Evolutionary conservation across 1,140 invertebrate species (phyloP).

Genomic region (Neodiprion pinetum): DNA sequence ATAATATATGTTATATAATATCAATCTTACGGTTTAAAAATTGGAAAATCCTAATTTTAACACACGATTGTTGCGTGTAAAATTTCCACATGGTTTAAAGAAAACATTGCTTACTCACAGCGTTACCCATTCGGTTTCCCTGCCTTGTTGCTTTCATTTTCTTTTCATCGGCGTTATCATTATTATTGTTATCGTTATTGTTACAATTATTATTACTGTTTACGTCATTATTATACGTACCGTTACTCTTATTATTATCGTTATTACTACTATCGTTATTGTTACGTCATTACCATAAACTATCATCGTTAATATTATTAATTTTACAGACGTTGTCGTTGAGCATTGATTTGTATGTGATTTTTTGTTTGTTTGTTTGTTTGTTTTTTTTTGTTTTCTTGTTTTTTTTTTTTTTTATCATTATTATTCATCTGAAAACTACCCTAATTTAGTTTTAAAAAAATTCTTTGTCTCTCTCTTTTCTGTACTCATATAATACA

Average conservation of each 20-base stretch:
- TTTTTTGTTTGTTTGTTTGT: not conserved
- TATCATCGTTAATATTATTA: too few species aligned
- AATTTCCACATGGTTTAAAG: not conserved
- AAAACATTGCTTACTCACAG: not conserved
- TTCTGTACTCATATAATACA: too few species aligned
- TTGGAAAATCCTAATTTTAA: conserved; percentile 57
- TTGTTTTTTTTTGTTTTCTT: not conserved
- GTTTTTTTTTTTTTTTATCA: too few species aligned
- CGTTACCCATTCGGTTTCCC: not conserved
- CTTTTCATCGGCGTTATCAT: too few species aligned
- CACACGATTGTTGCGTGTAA: conserved; percentile 26
- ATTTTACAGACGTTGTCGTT: not conserved
- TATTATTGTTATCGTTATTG: not conserved
- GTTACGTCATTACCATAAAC: not conserved
- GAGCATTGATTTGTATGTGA: not conserved
- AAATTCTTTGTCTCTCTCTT: too few species aligned
- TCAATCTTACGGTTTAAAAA: conserved; percentile 49
- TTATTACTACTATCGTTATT: conserved; percentile 5
- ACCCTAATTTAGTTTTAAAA: too few species aligned
- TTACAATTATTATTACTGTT: not conserved
- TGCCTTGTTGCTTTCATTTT: not conserved
- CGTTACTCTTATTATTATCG: not conserved
- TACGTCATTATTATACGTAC: not conserved
- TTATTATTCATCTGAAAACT: too few species aligned
- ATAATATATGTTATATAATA: conserved; percentile 38